A percentile compares a stretch with the other conserved stretches of the same genome.
These are phyloP conservation scores for Drosophila meridionalis DNA, from an alignment of 2,888 invertebrate genomes.

Conservation along the genomic window DNA sequence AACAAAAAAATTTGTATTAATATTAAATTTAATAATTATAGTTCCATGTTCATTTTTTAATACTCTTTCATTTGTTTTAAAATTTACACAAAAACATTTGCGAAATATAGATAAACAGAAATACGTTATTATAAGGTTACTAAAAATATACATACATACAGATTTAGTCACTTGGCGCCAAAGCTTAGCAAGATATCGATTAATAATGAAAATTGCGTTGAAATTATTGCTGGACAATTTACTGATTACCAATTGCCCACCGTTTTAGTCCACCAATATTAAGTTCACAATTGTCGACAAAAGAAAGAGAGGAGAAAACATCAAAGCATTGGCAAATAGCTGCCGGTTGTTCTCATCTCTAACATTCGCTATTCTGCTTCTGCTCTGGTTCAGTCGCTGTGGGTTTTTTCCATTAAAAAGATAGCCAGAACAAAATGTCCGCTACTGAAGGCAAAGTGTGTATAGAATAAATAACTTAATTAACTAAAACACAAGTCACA, in stretches of 20 bases:
- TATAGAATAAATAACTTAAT: constrained; percentile 30
- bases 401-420: constrained; percentile 32
- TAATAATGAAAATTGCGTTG: background rate
- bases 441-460: constrained; percentile 75
- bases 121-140: background rate
- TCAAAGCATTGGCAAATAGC: constrained; percentile 3
- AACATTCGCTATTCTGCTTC: constrained; percentile 22
- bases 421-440: constrained; percentile 53
- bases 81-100: background rate
- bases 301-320: constrained; percentile 18
- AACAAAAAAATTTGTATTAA: background rate
- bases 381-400: constrained; percentile 16
- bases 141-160: background rate
- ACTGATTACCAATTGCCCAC: background rate
- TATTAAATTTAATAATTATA: background rate
- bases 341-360: constrained; percentile 15
- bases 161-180: constrained; percentile 19
- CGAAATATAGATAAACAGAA: background rate
- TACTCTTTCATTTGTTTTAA: too few species aligned
- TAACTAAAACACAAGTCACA: background rate
- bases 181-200: constrained; percentile 18
- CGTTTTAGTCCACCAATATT: background rate
- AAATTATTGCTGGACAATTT: background rate
- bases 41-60: background rate
- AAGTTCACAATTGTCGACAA: constrained; percentile 22